These are phyloP conservation scores for Drosophila sp. DNA, from an alignment of 1,140 invertebrate species.

Conservation along the genomic window DNA sequence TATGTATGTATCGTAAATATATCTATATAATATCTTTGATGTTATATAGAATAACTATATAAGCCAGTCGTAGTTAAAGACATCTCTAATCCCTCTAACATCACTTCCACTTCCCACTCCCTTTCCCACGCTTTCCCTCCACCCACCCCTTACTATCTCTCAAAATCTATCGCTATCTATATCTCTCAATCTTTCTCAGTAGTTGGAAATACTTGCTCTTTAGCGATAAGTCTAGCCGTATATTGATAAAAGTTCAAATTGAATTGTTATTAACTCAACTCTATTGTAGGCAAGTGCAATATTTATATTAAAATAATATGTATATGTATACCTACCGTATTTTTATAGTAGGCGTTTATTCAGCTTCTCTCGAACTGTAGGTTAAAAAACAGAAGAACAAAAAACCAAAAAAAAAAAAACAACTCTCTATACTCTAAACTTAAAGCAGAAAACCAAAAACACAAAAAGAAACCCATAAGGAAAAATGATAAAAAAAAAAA, in stretches of 20 bases:
- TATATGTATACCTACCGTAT: conserved; percentile 63
- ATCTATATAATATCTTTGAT: conserved; percentile 37
- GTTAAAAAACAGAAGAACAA: conserved; percentile 20
- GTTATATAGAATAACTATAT: conserved; percentile 20
- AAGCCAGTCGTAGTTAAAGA: conserved; percentile 61
- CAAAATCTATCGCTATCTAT: conserved; percentile 18
- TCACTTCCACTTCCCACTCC: conserved; percentile 32
- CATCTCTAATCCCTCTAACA: not conserved
- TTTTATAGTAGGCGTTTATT: conserved; percentile 77
- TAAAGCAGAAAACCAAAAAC: conserved; percentile 3
- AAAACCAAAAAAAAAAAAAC: not conserved
- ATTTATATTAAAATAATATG: conserved; percentile 64
- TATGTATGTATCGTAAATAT: conserved; percentile 51
- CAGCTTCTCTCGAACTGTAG: conserved; percentile 72
- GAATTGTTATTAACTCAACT: conserved; percentile 70
- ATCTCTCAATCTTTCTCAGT: conserved; percentile 41
- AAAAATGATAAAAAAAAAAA: not conserved
- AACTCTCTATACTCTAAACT: conserved; percentile 34
- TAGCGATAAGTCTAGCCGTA: conserved; percentile 53
- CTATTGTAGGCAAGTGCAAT: conserved; percentile 67
- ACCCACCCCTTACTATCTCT: conserved; percentile 26
- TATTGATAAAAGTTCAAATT: conserved; percentile 73
- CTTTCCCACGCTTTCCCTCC: conserved; percentile 26
- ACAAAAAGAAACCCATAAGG: conserved; percentile 7
- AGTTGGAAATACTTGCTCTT: conserved; percentile 48